Conservation (phyloP, 2,888 invertebrate species). For the Pyrgus malvae region DNA sequence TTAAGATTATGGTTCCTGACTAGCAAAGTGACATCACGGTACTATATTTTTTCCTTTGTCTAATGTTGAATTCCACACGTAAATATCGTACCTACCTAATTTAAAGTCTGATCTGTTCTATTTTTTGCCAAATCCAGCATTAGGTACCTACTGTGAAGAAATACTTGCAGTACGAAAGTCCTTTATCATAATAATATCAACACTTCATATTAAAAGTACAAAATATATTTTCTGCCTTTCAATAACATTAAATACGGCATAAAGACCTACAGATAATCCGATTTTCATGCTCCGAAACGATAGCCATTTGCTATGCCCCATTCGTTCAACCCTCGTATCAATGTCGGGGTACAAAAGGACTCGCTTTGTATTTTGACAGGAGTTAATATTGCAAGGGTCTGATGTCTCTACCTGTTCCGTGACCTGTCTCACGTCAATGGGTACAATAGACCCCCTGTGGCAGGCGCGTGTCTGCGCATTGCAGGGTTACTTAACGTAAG, state of each 20-base stretch:
- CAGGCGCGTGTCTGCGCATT: conserved; percentile 42
- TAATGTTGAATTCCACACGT: no score
- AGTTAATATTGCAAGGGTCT: conserved; percentile 63
- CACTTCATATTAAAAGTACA: no score
- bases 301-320: conserved; percentile 13
- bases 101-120: no score
- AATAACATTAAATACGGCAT: conserved; percentile 23
- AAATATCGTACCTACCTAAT: no score
- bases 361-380: conserved; percentile 70
- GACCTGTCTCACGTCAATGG: conserved; percentile 38
- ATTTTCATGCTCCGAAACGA: conserved; percentile 46
- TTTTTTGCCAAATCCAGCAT: no score
- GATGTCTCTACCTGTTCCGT: conserved; percentile 57
- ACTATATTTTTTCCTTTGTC: no score
- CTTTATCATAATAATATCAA: no score
- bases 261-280: conserved; percentile 45
- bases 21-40: no score
- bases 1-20: no score
- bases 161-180: no score
- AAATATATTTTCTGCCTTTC: background rate
- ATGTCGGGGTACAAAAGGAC: conserved; percentile 57
- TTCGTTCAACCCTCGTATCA: conserved; percentile 51
- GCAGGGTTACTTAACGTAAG: conserved; percentile 41
- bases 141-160: no score
- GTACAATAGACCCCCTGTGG: conserved; percentile 42